Conservation (phyloP, 2,797 vertebrate genomes). For the Melanogrammus aeglefinus region DNA sequence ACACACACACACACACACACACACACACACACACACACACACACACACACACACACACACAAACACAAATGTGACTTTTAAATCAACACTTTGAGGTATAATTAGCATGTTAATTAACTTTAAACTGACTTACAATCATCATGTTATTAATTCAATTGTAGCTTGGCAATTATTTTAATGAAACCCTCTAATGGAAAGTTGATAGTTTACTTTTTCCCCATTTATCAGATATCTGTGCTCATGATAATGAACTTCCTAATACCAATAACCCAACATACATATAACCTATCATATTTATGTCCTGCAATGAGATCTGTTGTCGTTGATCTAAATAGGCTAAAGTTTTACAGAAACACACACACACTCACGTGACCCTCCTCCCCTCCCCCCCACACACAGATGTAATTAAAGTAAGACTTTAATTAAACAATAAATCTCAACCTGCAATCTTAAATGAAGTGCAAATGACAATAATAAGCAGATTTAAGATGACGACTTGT, state of each 20-base stretch:
- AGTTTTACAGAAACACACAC: background rate
- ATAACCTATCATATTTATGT: background rate
- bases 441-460: conserved; percentile 24
- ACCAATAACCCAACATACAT: no score
- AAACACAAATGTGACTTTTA: background rate
- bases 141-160: background rate
- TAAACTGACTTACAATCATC: background rate
- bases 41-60: background rate
- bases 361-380: no score
- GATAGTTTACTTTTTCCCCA: no score
- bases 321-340: background rate
- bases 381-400: background rate
- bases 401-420: background rate
- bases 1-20: conserved; percentile 18
- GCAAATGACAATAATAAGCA: background rate
- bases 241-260: no score
- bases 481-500: conserved; percentile 1
- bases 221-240: no score
- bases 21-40: background rate
- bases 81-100: conserved; percentile 5
- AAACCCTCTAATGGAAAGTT: no score
- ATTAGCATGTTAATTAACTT: conserved; percentile 6
- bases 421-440: background rate
- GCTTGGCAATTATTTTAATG: background rate
- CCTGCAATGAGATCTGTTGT: background rate